A percentile compares a stretch with the other conserved stretches of the same genome.
Evolutionary conservation across 2,888 invertebrate species (phyloP).

Genomic region (Plebejus melissa): DNA sequence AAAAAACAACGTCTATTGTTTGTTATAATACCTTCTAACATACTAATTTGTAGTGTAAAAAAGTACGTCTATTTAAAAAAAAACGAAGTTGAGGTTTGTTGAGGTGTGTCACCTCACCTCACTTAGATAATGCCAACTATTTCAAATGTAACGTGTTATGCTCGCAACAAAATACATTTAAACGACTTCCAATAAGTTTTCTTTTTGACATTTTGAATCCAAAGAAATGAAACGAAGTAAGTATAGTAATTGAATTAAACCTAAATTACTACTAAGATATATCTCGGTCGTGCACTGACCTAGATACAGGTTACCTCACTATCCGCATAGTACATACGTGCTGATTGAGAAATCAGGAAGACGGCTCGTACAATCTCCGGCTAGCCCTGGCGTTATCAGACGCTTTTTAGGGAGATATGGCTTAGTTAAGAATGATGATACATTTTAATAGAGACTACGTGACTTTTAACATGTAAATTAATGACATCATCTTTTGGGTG

Average conservation of each 20-base stretch:
- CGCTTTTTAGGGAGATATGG: not conserved
- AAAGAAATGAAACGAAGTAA: not conserved
- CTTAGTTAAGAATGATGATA: too few relatives aligned
- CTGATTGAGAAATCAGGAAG: constrained; percentile 3
- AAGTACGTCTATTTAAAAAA: too few relatives aligned
- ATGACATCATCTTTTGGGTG: too few relatives aligned
- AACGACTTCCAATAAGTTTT: not conserved
- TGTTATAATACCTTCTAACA: too few relatives aligned
- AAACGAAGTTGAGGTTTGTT: too few relatives aligned
- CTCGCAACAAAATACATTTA: not conserved
- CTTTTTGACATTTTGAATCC: not conserved
- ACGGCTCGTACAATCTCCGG: not conserved
- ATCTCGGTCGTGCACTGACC: not conserved
- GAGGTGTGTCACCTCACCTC: too few relatives aligned
- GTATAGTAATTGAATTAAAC: not conserved
- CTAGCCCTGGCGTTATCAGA: not conserved
- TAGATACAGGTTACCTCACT: not conserved
- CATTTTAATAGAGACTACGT: not conserved
- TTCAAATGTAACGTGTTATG: not conserved
- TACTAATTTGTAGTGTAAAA: too few relatives aligned
- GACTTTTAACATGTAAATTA: not conserved
- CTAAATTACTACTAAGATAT: not conserved
- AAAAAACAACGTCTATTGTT: not conserved
- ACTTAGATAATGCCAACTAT: too few relatives aligned
- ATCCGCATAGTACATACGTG: constrained; percentile 1